Conservation (phyloP, 2,113 vertebrate genomes). For the Salminus brasiliensis region DNA sequence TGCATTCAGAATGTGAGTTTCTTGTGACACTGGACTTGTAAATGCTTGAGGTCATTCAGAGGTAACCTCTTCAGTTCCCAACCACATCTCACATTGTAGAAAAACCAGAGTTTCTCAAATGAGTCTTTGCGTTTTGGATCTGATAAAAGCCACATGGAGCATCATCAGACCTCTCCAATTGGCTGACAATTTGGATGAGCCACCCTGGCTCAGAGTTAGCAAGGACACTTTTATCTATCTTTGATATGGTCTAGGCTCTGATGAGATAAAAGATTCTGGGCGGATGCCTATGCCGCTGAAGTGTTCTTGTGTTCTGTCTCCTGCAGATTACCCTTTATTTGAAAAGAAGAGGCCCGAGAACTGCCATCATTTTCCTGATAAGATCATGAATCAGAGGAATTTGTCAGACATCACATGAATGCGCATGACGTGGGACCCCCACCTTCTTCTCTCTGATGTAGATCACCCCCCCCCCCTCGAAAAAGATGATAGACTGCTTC, state of each 20-base stretch:
- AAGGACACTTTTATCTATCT: slow-evolving; percentile 22
- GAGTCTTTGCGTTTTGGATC: slow-evolving; percentile 32
- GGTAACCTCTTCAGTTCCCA: slow-evolving; percentile 13
- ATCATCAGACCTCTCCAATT: slow-evolving; percentile 17
- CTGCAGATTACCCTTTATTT: slow-evolving; percentile 62
- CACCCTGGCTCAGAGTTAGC: slow-evolving; percentile 8
- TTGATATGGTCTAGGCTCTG: slow-evolving; percentile 25
- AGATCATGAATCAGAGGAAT: slow-evolving; percentile 55
- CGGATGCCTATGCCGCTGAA: slow-evolving; percentile 26
- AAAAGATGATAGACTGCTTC: slow-evolving; percentile 24
- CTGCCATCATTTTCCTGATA: slow-evolving; percentile 57
- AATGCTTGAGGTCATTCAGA: not conserved
- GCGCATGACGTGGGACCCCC: not conserved
- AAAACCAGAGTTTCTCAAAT: slow-evolving; percentile 23
- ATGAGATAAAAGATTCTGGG: slow-evolving; percentile 26
- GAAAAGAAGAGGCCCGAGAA: slow-evolving; percentile 48
- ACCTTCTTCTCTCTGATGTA: slow-evolving; percentile 36
- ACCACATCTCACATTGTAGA: not conserved
- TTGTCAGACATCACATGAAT: slow-evolving; percentile 33
- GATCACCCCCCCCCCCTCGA: slow-evolving; percentile 23
- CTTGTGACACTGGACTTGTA: not conserved
- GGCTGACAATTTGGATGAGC: slow-evolving; percentile 9
- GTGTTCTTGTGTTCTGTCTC: slow-evolving; percentile 20
- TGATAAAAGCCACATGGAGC: slow-evolving; percentile 41
- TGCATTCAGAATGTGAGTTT: slow-evolving; percentile 6